These are phyloP conservation scores for Heliconius melpomene DNA, from an alignment of 1,140 invertebrate species.

Conservation along the genomic window DNA sequence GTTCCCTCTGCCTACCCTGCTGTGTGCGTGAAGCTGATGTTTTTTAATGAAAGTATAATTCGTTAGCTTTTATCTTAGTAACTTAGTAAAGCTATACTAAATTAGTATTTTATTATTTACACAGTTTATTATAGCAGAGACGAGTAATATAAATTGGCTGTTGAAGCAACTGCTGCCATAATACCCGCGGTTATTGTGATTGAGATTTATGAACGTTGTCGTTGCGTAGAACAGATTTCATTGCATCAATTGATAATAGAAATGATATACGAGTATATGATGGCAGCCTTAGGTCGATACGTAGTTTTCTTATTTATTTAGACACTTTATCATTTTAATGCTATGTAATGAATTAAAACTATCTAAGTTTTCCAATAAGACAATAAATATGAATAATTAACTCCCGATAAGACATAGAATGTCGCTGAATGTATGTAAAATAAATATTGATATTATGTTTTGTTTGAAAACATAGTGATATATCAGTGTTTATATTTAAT, in stretches of 20 bases:
- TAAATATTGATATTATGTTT: too few species aligned
- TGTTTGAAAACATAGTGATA: too few species aligned
- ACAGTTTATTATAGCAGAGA: neutral
- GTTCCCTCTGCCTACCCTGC: too few species aligned
- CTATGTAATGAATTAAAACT: too few species aligned
- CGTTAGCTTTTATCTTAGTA: too few species aligned
- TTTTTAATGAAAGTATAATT: too few species aligned
- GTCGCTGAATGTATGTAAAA: too few species aligned
- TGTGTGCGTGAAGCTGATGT: too few species aligned
- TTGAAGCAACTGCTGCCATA: neutral
- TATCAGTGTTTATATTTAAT: too few species aligned
- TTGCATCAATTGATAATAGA: conserved; percentile 19
- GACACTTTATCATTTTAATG: neutral
- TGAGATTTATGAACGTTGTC: conserved; percentile 18
- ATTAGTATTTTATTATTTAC: neutral
- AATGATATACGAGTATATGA: conserved; percentile 5
- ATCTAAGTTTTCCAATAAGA: too few species aligned
- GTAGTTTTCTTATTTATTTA: conserved; percentile 21
- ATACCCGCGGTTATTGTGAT: conserved; percentile 9
- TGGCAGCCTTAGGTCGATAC: neutral
- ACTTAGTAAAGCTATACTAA: neutral
- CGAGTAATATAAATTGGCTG: neutral
- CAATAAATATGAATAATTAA: too few species aligned
- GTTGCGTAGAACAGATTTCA: conserved; percentile 19
- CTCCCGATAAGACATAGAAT: too few species aligned